Percentiles rank a stretch among this genome's conserved stretches.
These are phyloP conservation scores for Pectinophora gossypiella DNA, from an alignment of 1,140 invertebrate species.

Conservation along the genomic window DNA sequence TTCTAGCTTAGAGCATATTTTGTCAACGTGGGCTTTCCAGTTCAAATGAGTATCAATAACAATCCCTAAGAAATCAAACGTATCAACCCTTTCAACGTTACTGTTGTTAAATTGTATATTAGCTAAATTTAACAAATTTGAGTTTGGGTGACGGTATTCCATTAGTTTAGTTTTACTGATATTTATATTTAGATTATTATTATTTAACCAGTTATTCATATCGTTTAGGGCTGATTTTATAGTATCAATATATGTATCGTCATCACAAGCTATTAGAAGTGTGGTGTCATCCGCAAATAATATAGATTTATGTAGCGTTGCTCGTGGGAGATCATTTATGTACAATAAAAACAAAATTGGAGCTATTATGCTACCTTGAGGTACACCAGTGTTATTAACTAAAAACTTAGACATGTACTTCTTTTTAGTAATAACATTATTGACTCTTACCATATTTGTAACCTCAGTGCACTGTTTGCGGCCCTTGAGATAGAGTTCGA, in stretches of 20 bases:
- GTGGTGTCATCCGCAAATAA: slow-evolving; percentile 2
- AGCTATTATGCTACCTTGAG: background rate
- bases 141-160: background rate
- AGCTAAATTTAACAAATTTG: background rate
- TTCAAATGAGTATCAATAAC: background rate
- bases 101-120: background rate
- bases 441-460: slow-evolving; percentile 1
- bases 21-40: slow-evolving; percentile 2
- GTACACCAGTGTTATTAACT: slow-evolving; percentile 3
- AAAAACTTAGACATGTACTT: background rate
- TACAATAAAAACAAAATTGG: slow-evolving; percentile 2
- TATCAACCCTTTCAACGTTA: background rate
- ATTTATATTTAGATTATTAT: background rate
- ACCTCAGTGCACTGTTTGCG: slow-evolving; percentile 3
- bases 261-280: background rate
- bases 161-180: background rate
- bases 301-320: background rate
- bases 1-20: background rate
- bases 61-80: background rate
- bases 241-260: background rate
- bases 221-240: background rate
- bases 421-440: background rate
- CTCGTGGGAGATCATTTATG: background rate
- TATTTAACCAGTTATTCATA: background rate
- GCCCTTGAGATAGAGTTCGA: slow-evolving; percentile 1